Percentiles rank a stretch among this genome's conserved stretches.
These are phyloP conservation scores for Anagyrus pseudococci DNA, from an alignment of 2,888 invertebrate species.

Conservation along the genomic window DNA sequence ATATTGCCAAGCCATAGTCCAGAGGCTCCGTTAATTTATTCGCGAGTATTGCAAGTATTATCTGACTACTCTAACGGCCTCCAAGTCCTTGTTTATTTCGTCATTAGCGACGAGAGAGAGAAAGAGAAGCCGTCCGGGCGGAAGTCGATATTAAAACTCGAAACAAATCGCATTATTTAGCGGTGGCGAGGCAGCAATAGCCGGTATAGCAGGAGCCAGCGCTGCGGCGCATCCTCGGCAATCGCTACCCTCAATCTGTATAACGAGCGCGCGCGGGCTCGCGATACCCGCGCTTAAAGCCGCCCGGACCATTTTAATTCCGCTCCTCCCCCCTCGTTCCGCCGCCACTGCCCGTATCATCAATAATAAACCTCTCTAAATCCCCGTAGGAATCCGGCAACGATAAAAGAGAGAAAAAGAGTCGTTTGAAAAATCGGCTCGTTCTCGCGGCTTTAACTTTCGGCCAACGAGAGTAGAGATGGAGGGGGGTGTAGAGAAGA, in stretches of 20 bases:
- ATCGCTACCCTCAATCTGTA: conserved; percentile 1
- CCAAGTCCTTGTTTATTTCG: conserved; percentile 19
- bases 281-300: conserved; percentile 10
- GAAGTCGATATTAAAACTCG: conserved; percentile 13
- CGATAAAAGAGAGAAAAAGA: conserved; percentile 23
- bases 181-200: too few species aligned
- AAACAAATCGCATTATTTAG: conserved; percentile 32
- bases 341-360: conserved; percentile 9
- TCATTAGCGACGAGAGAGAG: conserved; percentile 8
- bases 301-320: conserved; percentile 20
- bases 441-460: conserved; percentile 28
- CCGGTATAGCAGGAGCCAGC: too few species aligned
- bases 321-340: background rate
- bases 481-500: background rate
- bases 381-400: conserved; percentile 14
- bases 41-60: too few species aligned
- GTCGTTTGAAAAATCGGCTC: conserved; percentile 30
- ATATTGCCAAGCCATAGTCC: too few species aligned
- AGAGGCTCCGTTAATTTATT: too few species aligned
- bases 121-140: background rate
- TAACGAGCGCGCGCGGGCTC: background rate
- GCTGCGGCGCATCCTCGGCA: background rate
- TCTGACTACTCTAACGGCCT: background rate
- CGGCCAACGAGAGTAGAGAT: conserved; percentile 1
- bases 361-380: conserved; percentile 32